These are phyloP conservation scores for Acanthis flammea DNA, from an alignment of 2,797 vertebrate species.

Conservation along the genomic window DNA sequence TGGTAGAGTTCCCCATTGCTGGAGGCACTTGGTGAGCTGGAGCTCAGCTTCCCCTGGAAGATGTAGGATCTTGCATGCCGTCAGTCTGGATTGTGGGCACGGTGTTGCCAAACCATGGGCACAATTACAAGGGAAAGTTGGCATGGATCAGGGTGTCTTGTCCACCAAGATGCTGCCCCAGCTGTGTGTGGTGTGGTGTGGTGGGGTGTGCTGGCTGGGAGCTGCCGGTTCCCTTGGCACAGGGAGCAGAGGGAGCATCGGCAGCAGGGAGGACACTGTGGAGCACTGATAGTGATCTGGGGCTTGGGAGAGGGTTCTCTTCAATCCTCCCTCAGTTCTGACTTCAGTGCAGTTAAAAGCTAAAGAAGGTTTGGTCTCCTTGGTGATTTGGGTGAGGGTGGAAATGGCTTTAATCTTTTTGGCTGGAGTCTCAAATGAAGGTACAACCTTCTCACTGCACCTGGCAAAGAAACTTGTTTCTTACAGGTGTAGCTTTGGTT, in stretches of 20 bases:
- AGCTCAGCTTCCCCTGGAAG: neutral
- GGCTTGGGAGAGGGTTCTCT: neutral
- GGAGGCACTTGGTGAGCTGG: slow-evolving; percentile 11
- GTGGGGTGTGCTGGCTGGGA: neutral
- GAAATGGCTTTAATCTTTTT: slow-evolving; percentile 50
- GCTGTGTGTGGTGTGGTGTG: rapidly evolving
- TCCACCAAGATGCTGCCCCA: neutral
- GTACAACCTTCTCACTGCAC: neutral
- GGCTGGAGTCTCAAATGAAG: neutral
- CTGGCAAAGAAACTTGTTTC: slow-evolving; percentile 10
- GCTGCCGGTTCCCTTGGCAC: neutral
- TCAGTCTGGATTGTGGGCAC: neutral
- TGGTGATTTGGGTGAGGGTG: slow-evolving; percentile 46
- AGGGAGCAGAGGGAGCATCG: neutral
- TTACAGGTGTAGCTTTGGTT: slow-evolving; percentile 55
- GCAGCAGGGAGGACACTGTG: neutral
- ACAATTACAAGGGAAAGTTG: neutral
- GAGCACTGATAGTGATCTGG: neutral
- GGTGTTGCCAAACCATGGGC: neutral
- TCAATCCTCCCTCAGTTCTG: neutral
- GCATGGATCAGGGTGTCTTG: rapidly evolving
- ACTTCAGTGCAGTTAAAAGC: slow-evolving; percentile 1
- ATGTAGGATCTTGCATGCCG: neutral
- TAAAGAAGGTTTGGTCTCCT: slow-evolving; percentile 26
- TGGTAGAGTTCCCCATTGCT: slow-evolving; percentile 45